Percentiles rank a stretch among this genome's conserved stretches.
Evolutionary conservation across 2,113 vertebrate genomes (phyloP).

Genomic region (Nymphicus hollandicus): DNA sequence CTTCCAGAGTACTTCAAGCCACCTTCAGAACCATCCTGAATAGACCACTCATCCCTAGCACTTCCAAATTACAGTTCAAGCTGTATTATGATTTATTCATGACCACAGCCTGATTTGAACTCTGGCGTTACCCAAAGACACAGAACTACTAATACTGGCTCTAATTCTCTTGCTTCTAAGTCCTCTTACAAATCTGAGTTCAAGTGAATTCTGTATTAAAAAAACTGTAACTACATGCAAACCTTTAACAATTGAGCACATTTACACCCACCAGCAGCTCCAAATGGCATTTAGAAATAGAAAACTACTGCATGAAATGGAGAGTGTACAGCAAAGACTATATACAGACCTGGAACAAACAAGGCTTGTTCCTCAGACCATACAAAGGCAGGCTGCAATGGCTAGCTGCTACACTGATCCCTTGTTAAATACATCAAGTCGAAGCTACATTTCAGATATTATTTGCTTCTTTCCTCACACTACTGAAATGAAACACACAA

Average conservation of each 20-base stretch:
- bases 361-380: not conserved
- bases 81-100: not conserved
- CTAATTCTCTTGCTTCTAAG: not conserved
- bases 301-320: not conserved
- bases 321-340: not conserved
- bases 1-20: not conserved
- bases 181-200: not conserved
- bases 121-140: not conserved
- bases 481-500: not conserved
- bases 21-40: not conserved
- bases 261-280: not conserved
- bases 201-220: not conserved
- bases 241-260: not conserved
- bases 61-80: not conserved
- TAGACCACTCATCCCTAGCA: not conserved
- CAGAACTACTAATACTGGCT: not conserved
- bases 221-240: not conserved
- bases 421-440: not conserved
- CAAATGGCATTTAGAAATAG: not conserved
- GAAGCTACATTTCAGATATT: not conserved
- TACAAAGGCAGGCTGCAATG: not conserved
- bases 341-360: not conserved
- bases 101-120: not conserved
- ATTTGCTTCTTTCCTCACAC: not conserved
- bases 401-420: not conserved